Conservation (phyloP, 2,113 vertebrate species). For the Puma concolor region DNA sequence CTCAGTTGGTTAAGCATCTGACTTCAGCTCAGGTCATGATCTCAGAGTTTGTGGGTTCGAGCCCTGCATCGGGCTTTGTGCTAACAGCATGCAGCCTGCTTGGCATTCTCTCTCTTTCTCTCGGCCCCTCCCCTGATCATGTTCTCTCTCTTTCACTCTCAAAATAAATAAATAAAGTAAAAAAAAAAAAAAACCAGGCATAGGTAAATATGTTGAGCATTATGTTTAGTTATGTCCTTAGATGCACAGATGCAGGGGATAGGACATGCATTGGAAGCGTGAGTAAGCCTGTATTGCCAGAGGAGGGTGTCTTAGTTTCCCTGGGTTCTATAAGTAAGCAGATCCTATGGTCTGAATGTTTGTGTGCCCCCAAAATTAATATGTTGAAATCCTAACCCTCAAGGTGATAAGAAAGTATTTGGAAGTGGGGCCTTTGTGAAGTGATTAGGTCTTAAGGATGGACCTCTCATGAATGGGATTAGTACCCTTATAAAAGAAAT, state of each 20-base stretch:
- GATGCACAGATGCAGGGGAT: background rate
- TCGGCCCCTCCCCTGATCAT: no score
- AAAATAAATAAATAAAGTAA: no score
- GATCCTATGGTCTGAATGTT: background rate
- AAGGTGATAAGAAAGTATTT: background rate
- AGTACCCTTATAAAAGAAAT: background rate
- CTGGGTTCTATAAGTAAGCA: background rate
- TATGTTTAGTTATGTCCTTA: background rate
- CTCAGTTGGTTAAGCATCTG: no score
- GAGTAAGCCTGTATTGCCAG: background rate
- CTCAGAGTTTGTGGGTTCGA: no score
- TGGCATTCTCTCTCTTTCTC: no score
- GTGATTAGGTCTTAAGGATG: background rate
- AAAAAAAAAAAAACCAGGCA: background rate
- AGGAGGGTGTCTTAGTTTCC: background rate
- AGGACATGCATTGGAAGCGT: background rate
- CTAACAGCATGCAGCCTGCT: no score
- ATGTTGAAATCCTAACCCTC: background rate
- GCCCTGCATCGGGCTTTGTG: no score
- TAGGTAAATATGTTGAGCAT: background rate
- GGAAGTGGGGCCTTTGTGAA: background rate
- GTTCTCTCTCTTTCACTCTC: no score
- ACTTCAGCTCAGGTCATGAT: no score
- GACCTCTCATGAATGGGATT: background rate
- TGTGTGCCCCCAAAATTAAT: background rate